Percentiles rank a stretch among this genome's conserved stretches.
These are phyloP conservation scores for Brachionus angularis DNA, from an alignment of 1,140 invertebrate species.

Conservation along the genomic window DNA sequence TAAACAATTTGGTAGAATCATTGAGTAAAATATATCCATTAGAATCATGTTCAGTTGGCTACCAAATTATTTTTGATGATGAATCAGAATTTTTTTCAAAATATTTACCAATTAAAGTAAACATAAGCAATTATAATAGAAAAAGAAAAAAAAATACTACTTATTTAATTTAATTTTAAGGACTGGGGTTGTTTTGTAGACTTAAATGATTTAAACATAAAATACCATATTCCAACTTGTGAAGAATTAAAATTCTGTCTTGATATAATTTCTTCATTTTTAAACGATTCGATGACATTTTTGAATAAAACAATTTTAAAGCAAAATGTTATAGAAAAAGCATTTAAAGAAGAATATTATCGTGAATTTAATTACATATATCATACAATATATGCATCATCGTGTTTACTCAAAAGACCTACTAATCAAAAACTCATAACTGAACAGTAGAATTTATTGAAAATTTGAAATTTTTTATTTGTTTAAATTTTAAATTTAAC, in stretches of 20 bases:
- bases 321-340: background rate
- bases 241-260: slow-evolving; percentile 68
- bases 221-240: slow-evolving; percentile 72
- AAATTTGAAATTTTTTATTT: background rate
- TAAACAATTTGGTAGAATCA: slow-evolving; percentile 62
- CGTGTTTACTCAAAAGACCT: slow-evolving; percentile 47
- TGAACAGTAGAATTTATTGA: slow-evolving; percentile 32
- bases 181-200: slow-evolving; percentile 74
- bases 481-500: slow-evolving; percentile 3
- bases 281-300: slow-evolving; percentile 45
- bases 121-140: slow-evolving; percentile 45
- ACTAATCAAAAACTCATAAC: background rate
- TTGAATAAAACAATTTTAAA: slow-evolving; percentile 25
- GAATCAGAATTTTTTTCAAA: slow-evolving; percentile 66
- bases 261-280: slow-evolving; percentile 57
- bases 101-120: slow-evolving; percentile 69
- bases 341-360: slow-evolving; percentile 39
- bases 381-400: slow-evolving; percentile 46
- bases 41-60: slow-evolving; percentile 65
- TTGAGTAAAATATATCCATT: slow-evolving; percentile 64
- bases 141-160: no score
- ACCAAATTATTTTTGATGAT: slow-evolving; percentile 51
- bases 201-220: slow-evolving; percentile 65
- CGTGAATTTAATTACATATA: slow-evolving; percentile 36
- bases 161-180: slow-evolving; percentile 52